Conservation (phyloP, 2,113 vertebrate species). For the Ictalurus furcatus region DNA sequence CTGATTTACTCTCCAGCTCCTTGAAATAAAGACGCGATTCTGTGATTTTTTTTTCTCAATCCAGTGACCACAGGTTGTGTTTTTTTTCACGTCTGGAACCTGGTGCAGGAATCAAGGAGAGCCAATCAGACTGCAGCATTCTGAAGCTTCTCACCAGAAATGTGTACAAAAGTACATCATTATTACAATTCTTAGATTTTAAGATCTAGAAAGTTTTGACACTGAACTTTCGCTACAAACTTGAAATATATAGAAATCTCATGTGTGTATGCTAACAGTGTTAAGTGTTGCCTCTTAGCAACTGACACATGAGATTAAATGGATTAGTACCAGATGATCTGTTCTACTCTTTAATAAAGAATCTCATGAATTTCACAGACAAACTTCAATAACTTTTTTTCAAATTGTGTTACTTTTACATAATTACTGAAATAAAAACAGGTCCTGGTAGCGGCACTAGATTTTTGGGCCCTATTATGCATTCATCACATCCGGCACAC, state of each 20-base stretch:
- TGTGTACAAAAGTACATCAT: background rate
- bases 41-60: background rate
- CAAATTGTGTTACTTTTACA: background rate
- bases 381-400: background rate
- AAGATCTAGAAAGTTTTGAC: no score
- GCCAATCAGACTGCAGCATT: background rate
- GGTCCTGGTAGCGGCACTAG: background rate
- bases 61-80: background rate
- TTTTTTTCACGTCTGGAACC: background rate
- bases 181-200: background rate
- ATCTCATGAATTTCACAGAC: background rate
- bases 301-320: background rate
- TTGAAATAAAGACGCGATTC: background rate
- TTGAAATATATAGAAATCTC: background rate
- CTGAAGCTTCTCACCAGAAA: background rate
- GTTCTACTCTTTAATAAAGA: background rate
- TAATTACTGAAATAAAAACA: background rate
- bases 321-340: background rate
- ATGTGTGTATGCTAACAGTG: background rate
- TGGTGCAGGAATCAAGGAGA: background rate
- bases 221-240: background rate
- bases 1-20: no score
- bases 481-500: slow-evolving; percentile 23
- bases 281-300: background rate
- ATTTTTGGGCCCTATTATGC: slow-evolving; percentile 12